Evolutionary conservation across 2,888 invertebrate species (phyloP).

Genomic region (Falcaria lacertinaria): DNA sequence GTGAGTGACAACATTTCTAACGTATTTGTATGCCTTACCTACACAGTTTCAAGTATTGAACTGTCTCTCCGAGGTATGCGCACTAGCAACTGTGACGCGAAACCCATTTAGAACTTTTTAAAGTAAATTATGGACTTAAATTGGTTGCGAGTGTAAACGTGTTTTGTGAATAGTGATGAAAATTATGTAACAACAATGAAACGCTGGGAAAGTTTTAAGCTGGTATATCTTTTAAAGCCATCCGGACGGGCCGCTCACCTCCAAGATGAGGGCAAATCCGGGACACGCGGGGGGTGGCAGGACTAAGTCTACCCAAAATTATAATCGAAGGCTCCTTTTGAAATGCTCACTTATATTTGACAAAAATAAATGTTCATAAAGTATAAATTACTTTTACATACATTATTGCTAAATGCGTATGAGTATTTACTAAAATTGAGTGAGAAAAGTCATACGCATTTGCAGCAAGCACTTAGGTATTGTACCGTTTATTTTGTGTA

Average conservation of each 20-base stretch:
- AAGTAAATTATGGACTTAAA: too few relatives aligned
- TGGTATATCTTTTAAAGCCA: background rate
- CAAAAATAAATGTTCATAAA: background rate
- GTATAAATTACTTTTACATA: too few relatives aligned
- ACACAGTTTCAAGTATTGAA: too few relatives aligned
- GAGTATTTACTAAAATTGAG: too few relatives aligned
- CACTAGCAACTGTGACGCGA: too few relatives aligned
- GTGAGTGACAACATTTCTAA: too few relatives aligned
- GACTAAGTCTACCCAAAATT: constrained; percentile 1
- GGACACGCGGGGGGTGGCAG: background rate
- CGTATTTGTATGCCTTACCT: too few relatives aligned
- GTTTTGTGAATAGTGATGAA: background rate
- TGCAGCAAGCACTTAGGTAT: too few relatives aligned
- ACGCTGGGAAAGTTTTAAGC: background rate
- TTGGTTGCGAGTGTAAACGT: background rate
- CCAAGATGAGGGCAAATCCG: background rate
- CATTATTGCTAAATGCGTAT: too few relatives aligned
- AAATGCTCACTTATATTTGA: background rate
- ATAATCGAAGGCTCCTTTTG: background rate
- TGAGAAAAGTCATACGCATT: too few relatives aligned
- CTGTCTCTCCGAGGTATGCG: too few relatives aligned
- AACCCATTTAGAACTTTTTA: too few relatives aligned
- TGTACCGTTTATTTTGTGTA: constrained; percentile 4
- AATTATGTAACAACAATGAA: background rate
- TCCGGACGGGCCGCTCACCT: background rate